phyloP scores from a whole-genome alignment of 2,113 vertebrate species.

The Malaclemys terrapin region DNA sequence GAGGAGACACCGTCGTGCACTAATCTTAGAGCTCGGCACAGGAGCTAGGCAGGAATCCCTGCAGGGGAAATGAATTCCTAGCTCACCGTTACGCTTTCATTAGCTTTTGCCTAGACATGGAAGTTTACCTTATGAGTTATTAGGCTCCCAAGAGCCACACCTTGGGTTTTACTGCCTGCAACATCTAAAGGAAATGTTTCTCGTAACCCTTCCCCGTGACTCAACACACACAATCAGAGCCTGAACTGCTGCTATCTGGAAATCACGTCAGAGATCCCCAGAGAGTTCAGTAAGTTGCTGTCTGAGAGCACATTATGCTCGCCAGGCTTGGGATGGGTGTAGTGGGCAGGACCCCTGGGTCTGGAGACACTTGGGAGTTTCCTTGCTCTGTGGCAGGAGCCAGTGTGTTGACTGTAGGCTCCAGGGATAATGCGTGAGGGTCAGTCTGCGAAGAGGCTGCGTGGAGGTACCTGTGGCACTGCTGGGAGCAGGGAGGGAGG shows the following conservation, averaged over 20 bases:
- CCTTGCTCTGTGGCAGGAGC: neutral
- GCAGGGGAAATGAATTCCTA: slow-evolving; percentile 1
- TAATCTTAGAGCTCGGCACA: neutral
- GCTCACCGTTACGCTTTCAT: rapidly evolving
- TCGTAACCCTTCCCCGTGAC: neutral
- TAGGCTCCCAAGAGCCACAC: neutral
- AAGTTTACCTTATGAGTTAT: neutral
- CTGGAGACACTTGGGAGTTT: neutral
- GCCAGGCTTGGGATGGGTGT: too few relatives aligned
- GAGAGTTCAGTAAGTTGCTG: neutral
- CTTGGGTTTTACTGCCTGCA: neutral
- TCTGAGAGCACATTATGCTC: neutral
- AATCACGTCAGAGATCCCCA: neutral
- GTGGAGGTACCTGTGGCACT: neutral
- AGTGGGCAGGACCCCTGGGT: too few relatives aligned
- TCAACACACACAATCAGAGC: neutral
- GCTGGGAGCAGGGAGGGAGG: neutral
- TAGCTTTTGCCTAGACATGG: neutral
- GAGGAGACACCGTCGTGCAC: neutral
- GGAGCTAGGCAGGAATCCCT: neutral
- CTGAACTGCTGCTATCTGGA: neutral
- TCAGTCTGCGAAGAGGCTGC: neutral
- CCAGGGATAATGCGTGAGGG: neutral
- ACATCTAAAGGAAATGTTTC: slow-evolving; percentile 10
- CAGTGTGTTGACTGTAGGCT: too few relatives aligned